Evolutionary conservation across 1,140 invertebrate genomes (phyloP).

Genomic region (Formica exsecta): DNA sequence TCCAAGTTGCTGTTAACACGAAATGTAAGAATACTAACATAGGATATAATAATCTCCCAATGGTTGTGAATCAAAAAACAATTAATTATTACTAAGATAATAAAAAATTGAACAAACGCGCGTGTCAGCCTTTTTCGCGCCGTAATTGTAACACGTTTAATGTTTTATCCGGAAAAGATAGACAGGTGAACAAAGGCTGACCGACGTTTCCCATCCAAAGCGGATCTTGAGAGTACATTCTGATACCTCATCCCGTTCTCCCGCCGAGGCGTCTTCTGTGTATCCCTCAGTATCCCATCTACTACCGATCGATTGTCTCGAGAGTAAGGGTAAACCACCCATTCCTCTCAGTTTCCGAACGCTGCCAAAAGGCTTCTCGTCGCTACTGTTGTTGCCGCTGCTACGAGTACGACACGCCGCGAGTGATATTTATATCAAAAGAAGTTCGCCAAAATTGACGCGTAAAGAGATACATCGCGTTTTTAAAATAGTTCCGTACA

Average conservation of each 20-base stretch:
- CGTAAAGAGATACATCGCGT: neutral
- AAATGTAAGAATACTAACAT: neutral
- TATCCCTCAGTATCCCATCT: conserved; percentile 1
- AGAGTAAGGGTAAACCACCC: conserved; percentile 3
- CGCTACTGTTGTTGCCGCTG: neutral
- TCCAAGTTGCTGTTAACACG: neutral
- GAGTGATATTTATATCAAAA: neutral
- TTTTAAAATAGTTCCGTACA: neutral
- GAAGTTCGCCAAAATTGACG: conserved; percentile 7
- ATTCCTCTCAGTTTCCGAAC: neutral
- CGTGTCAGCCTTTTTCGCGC: conserved; percentile 19
- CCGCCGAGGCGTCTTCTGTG: conserved; percentile 22
- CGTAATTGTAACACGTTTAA: conserved; percentile 40
- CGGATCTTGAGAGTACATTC: conserved; percentile 49
- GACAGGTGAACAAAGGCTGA: conserved; percentile 60
- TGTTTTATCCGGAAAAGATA: conserved; percentile 48
- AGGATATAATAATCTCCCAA: neutral
- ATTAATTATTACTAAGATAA: neutral
- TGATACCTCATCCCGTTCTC: conserved; percentile 40
- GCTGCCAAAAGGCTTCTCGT: conserved; percentile 25
- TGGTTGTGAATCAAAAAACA: neutral
- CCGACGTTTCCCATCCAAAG: conserved; percentile 35
- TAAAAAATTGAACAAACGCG: neutral
- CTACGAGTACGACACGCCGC: neutral
- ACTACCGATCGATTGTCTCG: conserved; percentile 53